Base-by-base conservation (phyloP, 35 echinoderm and acorn worm species). In the Heliocidaris tuberculata region DNA sequence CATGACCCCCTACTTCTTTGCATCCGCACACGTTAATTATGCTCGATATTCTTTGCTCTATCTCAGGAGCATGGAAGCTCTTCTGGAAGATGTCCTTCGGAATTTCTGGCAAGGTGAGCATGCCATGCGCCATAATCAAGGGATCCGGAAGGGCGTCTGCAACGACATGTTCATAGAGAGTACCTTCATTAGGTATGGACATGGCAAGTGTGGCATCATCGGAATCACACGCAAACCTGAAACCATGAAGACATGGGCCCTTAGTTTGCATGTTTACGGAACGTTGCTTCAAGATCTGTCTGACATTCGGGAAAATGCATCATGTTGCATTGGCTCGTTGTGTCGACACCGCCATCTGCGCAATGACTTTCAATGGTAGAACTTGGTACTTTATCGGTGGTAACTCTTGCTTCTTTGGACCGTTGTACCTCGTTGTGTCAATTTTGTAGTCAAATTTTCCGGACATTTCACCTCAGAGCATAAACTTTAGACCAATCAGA, bases 181-280 rank as follows among this genome's bases (percentile, higher is more conserved):
- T n/a, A 97, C 96, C 31, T 97, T 97, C 61, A 97, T 97, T 95
- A 8, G 96, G 49, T 97, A 97, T 85, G 95, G 96, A 29, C 19
- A 90, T 78, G 65, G 60, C 24, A 48, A 60, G 9, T 6, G 60
- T 90, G 96, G 95, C 12, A 96, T 97, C 31, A 93, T 97, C 42
- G 95, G 93, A n/a, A 97, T 96, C n/a, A 97, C 95, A n/a, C 95
- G 96, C 35, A 94, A 96, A 42, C 95, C 95, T 2, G 95, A 96
- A 88, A 97, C 94, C 12, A 70, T 96, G 95, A 97, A 96, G 61
- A 65, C 32, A 19, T 95, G 96, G 94, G 85, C 85, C 24, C 94
- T 94, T 7, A 94, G 94, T 89, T 87, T 86, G 48, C 94, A 94
- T 50, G 60, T 94, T 29, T 89, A 60, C 32, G 94, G 94, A 27